Conservation (phyloP, 2,113 vertebrate species). For the Numida meleagris region DNA sequence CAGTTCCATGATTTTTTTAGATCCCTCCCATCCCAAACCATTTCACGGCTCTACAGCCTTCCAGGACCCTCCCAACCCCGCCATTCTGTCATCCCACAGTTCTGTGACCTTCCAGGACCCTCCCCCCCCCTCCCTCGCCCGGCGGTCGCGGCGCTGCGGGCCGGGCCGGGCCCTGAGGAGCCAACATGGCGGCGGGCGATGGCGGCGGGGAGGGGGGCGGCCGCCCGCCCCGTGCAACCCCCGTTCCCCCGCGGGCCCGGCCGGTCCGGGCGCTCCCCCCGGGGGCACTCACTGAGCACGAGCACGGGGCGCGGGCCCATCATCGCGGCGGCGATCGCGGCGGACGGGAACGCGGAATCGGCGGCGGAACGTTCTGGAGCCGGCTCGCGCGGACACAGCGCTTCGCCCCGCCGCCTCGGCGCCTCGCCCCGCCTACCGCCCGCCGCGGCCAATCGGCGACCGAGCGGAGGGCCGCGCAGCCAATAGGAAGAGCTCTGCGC, state of each 20-base stretch:
- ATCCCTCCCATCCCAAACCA: too few species aligned
- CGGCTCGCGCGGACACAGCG: neutral
- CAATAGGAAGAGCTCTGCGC: neutral
- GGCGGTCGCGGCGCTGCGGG: too few species aligned
- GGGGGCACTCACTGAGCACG: slow-evolving; percentile 88
- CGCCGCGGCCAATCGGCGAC: neutral
- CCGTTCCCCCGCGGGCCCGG: neutral
- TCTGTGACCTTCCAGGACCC: too few species aligned
- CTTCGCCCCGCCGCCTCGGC: neutral
- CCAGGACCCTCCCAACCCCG: too few species aligned
- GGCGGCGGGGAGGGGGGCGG: neutral
- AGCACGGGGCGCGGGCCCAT: slow-evolving; percentile 90
- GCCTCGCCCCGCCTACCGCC: neutral
- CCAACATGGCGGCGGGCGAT: neutral
- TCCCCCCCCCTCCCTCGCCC: too few species aligned
- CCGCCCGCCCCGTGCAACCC: accelerated
- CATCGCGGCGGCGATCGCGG: slow-evolving; percentile 75
- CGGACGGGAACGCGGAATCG: neutral
- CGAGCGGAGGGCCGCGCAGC: accelerated
- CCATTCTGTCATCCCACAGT: too few species aligned
- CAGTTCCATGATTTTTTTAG: too few species aligned
- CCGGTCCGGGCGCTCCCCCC: too few species aligned
- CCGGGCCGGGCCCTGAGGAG: too few species aligned
- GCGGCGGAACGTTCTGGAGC: slow-evolving; percentile 79
- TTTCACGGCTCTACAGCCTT: too few species aligned